phyloP scores from a whole-genome alignment of 2,888 invertebrate species.

The Bembecia ichneumoniformis region DNA sequence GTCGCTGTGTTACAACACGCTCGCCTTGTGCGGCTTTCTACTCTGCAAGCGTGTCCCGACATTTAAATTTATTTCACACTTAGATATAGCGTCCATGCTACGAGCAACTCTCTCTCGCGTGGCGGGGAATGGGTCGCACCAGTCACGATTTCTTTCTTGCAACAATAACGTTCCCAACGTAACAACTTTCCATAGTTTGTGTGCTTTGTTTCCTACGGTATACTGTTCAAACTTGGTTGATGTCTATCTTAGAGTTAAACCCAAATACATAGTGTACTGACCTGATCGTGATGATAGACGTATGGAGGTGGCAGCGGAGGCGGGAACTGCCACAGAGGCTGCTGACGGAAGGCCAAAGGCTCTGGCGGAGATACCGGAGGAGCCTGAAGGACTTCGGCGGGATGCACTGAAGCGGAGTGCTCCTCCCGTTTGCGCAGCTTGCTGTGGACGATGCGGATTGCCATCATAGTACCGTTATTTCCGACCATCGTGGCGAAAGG shows the following conservation, averaged over 20 bases:
- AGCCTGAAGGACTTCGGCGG: constrained; percentile 76
- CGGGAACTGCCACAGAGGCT: constrained; percentile 87
- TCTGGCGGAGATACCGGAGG: constrained; percentile 63
- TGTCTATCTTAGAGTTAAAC: neutral
- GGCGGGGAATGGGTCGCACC: constrained; percentile 54
- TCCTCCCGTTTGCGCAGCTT: constrained; percentile 90
- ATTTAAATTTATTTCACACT: constrained; percentile 68
- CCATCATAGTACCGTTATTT: constrained; percentile 88
- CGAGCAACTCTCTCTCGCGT: constrained; percentile 52
- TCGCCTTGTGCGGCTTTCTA: constrained; percentile 70
- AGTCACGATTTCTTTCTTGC: constrained; percentile 60
- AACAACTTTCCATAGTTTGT: constrained; percentile 45
- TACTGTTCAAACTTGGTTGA: neutral
- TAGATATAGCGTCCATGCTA: constrained; percentile 45
- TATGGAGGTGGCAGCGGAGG: constrained; percentile 84
- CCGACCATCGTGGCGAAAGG: constrained; percentile 81
- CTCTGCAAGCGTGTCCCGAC: constrained; percentile 64
- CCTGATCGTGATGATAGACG: constrained; percentile 85
- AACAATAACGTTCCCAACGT: constrained; percentile 33
- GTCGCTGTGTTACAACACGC: constrained; percentile 64
- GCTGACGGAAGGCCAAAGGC: constrained; percentile 76
- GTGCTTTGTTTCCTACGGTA: constrained; percentile 18
- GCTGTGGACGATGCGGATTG: constrained; percentile 92
- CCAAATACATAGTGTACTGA: constrained; percentile 49
- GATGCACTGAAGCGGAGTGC: constrained; percentile 79